Evolutionary conservation across 2,797 vertebrate genomes (phyloP).

Genomic region (Gobionotothen gibberifrons): DNA sequence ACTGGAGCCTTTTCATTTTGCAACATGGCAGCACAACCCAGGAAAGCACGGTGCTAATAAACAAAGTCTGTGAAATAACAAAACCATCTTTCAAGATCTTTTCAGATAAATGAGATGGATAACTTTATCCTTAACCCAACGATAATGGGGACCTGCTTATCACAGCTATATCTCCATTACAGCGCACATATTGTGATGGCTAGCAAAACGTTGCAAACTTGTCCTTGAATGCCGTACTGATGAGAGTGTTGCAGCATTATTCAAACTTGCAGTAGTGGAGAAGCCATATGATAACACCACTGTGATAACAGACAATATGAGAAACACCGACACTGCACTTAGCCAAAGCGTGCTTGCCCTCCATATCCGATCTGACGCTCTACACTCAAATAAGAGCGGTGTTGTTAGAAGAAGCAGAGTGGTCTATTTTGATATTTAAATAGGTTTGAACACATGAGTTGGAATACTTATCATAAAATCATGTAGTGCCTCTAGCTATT

Average conservation of each 20-base stretch:
- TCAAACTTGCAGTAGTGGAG: neutral
- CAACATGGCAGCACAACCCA: neutral
- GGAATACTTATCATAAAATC: too few species aligned
- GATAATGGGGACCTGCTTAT: neutral
- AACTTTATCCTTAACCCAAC: neutral
- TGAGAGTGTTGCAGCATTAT: neutral
- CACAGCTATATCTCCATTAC: neutral
- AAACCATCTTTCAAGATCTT: neutral
- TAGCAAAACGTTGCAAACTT: neutral
- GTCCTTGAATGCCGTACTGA: neutral
- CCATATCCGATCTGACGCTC: neutral
- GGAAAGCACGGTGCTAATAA: neutral
- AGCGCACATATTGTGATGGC: neutral
- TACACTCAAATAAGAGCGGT: too few species aligned
- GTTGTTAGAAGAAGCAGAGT: too few species aligned
- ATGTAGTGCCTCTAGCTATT: too few species aligned
- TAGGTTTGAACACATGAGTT: too few species aligned
- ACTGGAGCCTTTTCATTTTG: neutral
- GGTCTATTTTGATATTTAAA: too few species aligned
- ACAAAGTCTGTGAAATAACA: neutral
- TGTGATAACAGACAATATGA: slow-evolving; percentile 1
- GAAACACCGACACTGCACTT: neutral
- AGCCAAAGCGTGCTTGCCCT: neutral
- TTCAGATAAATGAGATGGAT: neutral
- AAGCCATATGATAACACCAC: neutral